Conservation (phyloP, 2,113 vertebrate species). For the Capreolus pygargus region DNA sequence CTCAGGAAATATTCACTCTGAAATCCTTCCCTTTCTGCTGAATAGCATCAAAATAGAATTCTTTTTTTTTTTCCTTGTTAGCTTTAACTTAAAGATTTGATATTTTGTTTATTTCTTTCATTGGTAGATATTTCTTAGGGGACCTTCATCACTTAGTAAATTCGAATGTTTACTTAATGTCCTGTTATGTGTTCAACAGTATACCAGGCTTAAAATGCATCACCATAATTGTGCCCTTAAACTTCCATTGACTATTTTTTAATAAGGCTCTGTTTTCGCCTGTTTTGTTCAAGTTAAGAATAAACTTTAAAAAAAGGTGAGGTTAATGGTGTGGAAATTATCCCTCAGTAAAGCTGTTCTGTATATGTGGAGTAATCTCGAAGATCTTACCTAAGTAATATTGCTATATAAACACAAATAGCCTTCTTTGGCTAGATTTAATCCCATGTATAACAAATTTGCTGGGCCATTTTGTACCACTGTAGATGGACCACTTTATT, state of each 20-base stretch:
- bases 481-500: not conserved
- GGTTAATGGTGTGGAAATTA: not conserved
- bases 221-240: not conserved
- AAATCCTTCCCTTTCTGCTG: not conserved
- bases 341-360: not conserved
- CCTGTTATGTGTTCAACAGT: not conserved
- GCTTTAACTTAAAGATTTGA: not conserved
- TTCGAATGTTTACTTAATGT: not conserved
- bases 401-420: not conserved
- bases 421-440: not conserved
- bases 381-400: not conserved
- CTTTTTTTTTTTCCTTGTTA: not conserved
- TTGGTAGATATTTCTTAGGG: slow-evolving; percentile 1
- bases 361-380: not conserved
- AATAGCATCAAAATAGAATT: not conserved
- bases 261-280: not conserved
- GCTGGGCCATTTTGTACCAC: not conserved
- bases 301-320: not conserved
- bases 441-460: not conserved
- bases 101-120: not conserved
- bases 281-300: slow-evolving; percentile 12
- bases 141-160: not conserved
- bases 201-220: not conserved
- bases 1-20: not conserved
- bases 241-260: not conserved